These are phyloP conservation scores for Halcyon chelicuti DNA, from an alignment of 2,797 vertebrate species.

Conservation along the genomic window DNA sequence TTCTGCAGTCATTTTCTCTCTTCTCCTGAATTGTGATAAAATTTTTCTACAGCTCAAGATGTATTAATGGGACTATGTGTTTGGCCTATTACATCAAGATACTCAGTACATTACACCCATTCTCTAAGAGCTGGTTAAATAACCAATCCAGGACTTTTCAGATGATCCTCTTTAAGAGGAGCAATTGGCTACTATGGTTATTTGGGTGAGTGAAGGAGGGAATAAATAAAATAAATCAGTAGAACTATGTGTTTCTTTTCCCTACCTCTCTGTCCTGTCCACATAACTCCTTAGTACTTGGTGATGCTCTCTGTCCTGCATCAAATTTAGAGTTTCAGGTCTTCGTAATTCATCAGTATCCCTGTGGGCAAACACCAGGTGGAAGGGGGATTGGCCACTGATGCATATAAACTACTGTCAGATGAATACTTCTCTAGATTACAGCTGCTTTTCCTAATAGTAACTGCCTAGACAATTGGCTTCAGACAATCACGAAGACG, in stretches of 20 bases:
- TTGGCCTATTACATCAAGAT: not conserved
- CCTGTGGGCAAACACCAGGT: constrained; percentile 47
- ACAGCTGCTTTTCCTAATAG: not conserved
- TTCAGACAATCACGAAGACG: not conserved
- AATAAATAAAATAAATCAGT: not conserved
- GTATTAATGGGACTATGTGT: not conserved
- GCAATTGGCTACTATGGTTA: not conserved
- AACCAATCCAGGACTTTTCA: not conserved
- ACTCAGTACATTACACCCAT: not conserved
- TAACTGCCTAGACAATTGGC: not conserved
- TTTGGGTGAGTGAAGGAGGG: no score
- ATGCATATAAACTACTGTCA: not conserved
- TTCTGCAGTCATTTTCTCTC: not conserved
- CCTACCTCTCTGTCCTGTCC: constrained; percentile 68
- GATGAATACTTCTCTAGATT: not conserved
- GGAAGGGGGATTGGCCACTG: not conserved
- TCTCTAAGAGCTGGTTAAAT: not conserved
- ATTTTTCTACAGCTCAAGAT: not conserved
- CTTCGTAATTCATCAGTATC: constrained; percentile 67
- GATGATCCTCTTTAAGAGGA: not conserved
- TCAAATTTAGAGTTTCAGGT: constrained; percentile 71
- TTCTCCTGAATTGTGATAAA: not conserved
- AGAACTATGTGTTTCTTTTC: not conserved
- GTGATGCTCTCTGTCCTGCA: constrained; percentile 69
- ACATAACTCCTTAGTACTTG: constrained; percentile 57